These are phyloP conservation scores for Thamnophis sirtalis DNA, from an alignment of 2,113 vertebrate genomes.

Conservation along the genomic window DNA sequence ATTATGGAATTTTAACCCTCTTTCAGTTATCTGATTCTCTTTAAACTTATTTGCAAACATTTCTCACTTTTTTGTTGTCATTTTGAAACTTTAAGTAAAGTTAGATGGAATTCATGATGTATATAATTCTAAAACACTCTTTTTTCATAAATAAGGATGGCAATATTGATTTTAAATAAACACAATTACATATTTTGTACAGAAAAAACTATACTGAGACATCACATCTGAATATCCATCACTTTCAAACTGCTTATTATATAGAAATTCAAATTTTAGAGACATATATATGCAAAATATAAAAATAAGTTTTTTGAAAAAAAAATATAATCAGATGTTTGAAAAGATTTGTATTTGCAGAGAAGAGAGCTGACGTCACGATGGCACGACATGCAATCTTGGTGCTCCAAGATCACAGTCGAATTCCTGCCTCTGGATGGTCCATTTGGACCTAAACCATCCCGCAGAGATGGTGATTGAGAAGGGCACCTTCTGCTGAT, in stretches of 20 bases:
- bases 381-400: no score
- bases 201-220: not conserved
- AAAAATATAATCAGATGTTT: not conserved
- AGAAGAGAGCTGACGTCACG: no score
- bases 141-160: not conserved
- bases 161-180: not conserved
- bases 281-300: not conserved
- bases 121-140: not conserved
- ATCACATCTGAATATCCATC: not conserved
- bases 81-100: not conserved
- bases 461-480: no score
- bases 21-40: no score
- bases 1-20: not conserved
- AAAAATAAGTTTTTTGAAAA: not conserved
- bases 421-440: no score
- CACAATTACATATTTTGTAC: not conserved
- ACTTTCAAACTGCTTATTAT: slow-evolving; percentile 11
- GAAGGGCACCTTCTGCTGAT: no score
- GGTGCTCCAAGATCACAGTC: no score
- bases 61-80: not conserved
- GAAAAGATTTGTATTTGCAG: not conserved
- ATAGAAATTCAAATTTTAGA: not conserved
- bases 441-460: no score
- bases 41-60: not conserved
- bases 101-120: not conserved